Evolutionary conservation across 2,113 vertebrate genomes (phyloP), one percentile per base, ranked within the genome.

Genomic region (Capricornis sumatraensis): DNA sequence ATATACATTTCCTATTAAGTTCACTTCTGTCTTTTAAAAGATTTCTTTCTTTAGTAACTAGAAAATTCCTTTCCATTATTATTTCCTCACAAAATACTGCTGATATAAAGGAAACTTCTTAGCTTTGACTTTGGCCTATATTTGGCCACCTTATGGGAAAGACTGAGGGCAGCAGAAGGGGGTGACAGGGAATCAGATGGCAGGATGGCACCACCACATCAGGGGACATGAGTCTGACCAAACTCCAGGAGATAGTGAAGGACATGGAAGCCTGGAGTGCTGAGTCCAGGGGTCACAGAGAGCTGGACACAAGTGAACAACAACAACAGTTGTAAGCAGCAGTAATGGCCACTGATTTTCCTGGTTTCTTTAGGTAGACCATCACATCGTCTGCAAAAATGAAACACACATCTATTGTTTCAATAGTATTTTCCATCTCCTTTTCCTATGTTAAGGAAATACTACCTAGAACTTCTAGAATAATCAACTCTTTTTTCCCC

Each of bases 11-110:
- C 74, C 86, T 28, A 12, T 47, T 81, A 91, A 81, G 12, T 96
- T 95, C 81, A 93, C 36, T 95, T 95, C 64, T 67, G 55, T n/a
- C 55, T 95, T 94, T 88, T 94, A 53, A 87, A 79, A 74, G n/a
- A 76, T 16, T 67, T 88, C 47, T 58, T 94, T 50, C 47, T 57
- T 78, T 85, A 36, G 33, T 84, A 57, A 95, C 47, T 55, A 57
- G 67, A 17, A 30, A 43, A 58, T 62, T 95, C 55, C 76, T 91
- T 50, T 6, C 47, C 53, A 85, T 58, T 74, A 91, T 94, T 87
- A 67, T 86, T 62, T 96, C 87, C 81, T 94, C 50, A 91, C 3
- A 93, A 25, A 36, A 27, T 84, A 84, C 11, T 67, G 28, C 8
- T 71, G 8, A 93, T 33, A 93, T 10, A 91, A 94, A 92, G 43